Percentiles rank a stretch among this genome's conserved stretches.
These are phyloP conservation scores for Pimpla rufipes DNA, from an alignment of 2,888 invertebrate species.

Conservation along the genomic window DNA sequence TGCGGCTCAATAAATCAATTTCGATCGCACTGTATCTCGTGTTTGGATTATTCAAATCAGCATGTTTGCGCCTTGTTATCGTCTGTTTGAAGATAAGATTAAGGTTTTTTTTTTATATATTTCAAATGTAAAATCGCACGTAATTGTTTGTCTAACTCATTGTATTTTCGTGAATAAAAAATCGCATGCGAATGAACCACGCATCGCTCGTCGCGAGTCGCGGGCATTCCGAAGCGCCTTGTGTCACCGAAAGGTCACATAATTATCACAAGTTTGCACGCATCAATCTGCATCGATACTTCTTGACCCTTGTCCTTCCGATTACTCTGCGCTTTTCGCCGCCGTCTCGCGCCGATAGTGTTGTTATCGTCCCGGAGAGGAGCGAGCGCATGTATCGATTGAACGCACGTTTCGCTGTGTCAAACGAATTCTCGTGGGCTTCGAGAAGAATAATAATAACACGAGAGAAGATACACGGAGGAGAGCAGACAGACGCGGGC, in stretches of 20 bases:
- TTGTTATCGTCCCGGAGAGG: constrained; percentile 24
- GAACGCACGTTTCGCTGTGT: constrained; percentile 3
- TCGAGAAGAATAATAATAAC: constrained; percentile 14
- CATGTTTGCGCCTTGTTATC: background rate
- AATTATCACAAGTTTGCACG: background rate
- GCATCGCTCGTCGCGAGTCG: no score
- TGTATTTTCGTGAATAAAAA: background rate
- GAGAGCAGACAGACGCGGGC: constrained; percentile 22
- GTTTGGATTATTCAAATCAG: background rate
- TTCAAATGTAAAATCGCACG: background rate
- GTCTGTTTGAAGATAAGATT: background rate
- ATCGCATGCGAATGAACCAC: no score
- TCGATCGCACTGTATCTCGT: background rate
- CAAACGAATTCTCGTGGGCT: constrained; percentile 24
- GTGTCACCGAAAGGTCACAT: background rate
- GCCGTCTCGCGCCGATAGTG: background rate
- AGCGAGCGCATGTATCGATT: background rate
- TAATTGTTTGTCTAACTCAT: background rate
- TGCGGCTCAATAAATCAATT: background rate
- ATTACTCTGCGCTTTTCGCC: constrained; percentile 2
- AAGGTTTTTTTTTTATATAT: background rate
- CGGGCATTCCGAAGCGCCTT: no score
- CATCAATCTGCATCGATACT: background rate
- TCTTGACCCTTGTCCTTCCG: constrained; percentile 5
- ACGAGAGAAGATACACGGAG: background rate